These are phyloP conservation scores for Muntiacus muntjak DNA, from an alignment of 2,113 vertebrate genomes.

Conservation along the genomic window DNA sequence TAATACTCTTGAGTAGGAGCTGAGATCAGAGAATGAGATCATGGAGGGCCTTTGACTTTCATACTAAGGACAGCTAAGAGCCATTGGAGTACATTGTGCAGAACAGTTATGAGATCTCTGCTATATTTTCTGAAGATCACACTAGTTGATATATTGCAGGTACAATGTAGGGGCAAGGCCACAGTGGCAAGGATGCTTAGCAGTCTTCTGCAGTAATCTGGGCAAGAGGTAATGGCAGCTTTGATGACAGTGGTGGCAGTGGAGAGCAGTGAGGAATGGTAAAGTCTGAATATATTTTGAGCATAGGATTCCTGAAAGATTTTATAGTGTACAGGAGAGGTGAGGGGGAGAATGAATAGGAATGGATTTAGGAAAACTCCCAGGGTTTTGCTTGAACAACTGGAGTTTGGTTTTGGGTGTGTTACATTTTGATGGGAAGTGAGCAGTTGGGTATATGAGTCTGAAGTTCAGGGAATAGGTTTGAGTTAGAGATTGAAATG, in stretches of 20 bases:
- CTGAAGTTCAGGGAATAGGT: neutral
- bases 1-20: neutral
- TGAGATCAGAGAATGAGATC: conserved; percentile 25
- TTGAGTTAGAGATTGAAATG: neutral
- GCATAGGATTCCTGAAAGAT: neutral
- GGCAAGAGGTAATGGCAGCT: neutral
- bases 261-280: neutral
- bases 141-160: neutral
- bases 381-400: neutral
- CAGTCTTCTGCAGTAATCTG: neutral
- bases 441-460: neutral
- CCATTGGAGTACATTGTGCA: neutral
- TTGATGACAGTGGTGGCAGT: neutral
- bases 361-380: neutral
- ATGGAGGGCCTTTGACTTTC: neutral
- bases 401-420: neutral
- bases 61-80: neutral
- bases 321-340: neutral
- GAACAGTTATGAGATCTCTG: neutral
- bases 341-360: no score
- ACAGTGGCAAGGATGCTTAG: neutral
- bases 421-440: neutral
- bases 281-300: conserved; percentile 13
- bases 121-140: conserved; percentile 16
- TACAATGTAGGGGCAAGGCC: neutral